A percentile compares a stretch with the other conserved stretches of the same genome.
phyloP scores from a whole-genome alignment of 2,888 invertebrate species.

The Eristalis arbustorum region DNA sequence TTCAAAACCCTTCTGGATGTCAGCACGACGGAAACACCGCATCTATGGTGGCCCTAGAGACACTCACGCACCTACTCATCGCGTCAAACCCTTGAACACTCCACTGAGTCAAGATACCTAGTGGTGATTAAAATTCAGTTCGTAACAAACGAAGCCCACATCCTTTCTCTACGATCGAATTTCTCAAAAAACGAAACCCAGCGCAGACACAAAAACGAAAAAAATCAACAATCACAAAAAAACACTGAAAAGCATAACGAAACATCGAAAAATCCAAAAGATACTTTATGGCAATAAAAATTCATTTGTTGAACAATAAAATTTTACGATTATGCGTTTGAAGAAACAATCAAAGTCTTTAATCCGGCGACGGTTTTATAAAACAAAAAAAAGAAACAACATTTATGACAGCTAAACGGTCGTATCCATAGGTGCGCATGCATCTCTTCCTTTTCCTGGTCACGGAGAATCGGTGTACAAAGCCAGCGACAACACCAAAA shows the following conservation, averaged over 20 bases:
- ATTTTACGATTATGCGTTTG: constrained; percentile 63
- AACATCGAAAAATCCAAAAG: constrained; percentile 23
- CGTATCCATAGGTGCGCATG: background rate
- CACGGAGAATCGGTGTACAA: constrained; percentile 17
- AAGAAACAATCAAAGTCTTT: constrained; percentile 53
- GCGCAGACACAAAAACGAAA: background rate
- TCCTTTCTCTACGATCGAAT: constrained; percentile 7
- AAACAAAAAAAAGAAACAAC: background rate
- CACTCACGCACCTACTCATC: background rate
- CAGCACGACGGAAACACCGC: background rate
- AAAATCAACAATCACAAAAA: background rate
- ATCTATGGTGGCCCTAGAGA: background rate
- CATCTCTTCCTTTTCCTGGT: background rate
- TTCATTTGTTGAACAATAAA: constrained; percentile 53
- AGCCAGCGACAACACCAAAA: background rate
- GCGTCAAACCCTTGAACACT: background rate
- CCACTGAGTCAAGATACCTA: background rate
- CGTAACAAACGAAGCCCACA: constrained; percentile 4
- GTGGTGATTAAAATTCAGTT: background rate
- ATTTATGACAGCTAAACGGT: constrained; percentile 39
- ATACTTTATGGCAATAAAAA: constrained; percentile 44
- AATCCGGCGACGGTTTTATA: constrained; percentile 18
- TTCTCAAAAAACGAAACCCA: constrained; percentile 13
- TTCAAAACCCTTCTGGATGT: background rate
- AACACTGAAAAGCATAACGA: background rate